Base-by-base conservation (phyloP, 2,797 vertebrate species). In the Falco berigora region DNA sequence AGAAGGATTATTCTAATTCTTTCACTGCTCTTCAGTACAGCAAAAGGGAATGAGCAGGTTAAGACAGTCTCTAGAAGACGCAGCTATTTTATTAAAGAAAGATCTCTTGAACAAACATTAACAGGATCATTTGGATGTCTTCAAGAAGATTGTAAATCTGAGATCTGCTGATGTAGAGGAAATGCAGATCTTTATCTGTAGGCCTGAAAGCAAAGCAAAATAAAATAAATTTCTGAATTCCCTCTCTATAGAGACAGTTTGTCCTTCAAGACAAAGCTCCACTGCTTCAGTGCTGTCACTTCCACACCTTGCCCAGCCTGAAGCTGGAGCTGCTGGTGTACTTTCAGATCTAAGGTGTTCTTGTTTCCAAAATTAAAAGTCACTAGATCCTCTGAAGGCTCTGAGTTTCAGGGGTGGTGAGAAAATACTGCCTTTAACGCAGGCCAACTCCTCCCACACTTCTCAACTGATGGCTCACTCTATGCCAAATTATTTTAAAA, bases 391-490 rank as follows among this genome's bases (percentile, higher is more conserved):
- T 92, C 92, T 6, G 2, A 95, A 85, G 61, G 75, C 64, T 95
- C 81, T 5, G 4, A 69, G 67, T 87, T 95, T 95, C 89, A 95
- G 61, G 40, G 58, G 42, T 83, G 90, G 92, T 92, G 88, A 96
- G 84, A 96, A 96, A 96, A 92, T 56, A 64, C 50, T 96, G 92
- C 42, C 86, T 96, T 93, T 87, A 95, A 94, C 17, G 4, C 81
- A 85, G 84, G 92, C 93, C 95, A 97, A 81, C 53, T 96, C 86
- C 94, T 96, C 96, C 95, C 92, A 96, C 93, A 75, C 92, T 82
- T 85, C 3, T 55, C 93, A 73, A 93, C 61, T 49, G 74, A 96
- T 89, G 88, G 96, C 92, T 95, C 88, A 85, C 80, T 96, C 95
- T 82, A 90, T 58, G 93, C 83, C 95, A 93, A 85, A 89, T 82